These are phyloP conservation scores for Stegostoma tigrinum DNA, from an alignment of 2,113 vertebrate species.

Conservation along the genomic window DNA sequence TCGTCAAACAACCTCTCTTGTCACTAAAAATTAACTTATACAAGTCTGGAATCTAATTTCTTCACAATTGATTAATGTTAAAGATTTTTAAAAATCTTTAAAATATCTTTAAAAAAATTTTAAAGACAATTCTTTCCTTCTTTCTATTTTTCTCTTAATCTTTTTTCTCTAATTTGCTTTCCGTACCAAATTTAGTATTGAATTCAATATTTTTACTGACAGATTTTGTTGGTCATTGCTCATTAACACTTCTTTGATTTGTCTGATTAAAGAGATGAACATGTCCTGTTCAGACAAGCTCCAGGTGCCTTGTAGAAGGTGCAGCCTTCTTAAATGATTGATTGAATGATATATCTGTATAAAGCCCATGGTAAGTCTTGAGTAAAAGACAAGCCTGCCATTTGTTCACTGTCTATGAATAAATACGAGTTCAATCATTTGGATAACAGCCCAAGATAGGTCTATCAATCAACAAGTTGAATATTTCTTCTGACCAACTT, in stretches of 20 bases:
- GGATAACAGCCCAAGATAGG: background rate
- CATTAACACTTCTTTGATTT: background rate
- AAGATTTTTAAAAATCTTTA: background rate
- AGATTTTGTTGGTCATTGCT: background rate
- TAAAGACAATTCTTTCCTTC: background rate
- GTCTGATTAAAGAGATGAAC: no score
- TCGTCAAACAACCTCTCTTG: no score
- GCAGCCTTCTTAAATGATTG: background rate
- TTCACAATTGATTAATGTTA: background rate
- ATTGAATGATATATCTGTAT: background rate
- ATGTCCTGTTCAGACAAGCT: background rate
- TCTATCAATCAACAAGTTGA: background rate
- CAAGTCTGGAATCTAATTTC: background rate
- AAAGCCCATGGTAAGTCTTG: background rate
- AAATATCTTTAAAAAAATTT: no score
- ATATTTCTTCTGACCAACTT: background rate
- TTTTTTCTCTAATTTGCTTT: background rate
- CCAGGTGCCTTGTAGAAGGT: background rate
- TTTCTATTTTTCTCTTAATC: background rate
- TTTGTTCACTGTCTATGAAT: background rate
- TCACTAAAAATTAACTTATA: background rate
- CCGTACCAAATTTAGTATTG: background rate
- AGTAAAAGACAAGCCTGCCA: no score
- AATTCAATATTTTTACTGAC: background rate
- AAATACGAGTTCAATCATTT: background rate